Evolutionary conservation across 2,113 vertebrate genomes (phyloP).

Genomic region (Sciurus niger): DNA sequence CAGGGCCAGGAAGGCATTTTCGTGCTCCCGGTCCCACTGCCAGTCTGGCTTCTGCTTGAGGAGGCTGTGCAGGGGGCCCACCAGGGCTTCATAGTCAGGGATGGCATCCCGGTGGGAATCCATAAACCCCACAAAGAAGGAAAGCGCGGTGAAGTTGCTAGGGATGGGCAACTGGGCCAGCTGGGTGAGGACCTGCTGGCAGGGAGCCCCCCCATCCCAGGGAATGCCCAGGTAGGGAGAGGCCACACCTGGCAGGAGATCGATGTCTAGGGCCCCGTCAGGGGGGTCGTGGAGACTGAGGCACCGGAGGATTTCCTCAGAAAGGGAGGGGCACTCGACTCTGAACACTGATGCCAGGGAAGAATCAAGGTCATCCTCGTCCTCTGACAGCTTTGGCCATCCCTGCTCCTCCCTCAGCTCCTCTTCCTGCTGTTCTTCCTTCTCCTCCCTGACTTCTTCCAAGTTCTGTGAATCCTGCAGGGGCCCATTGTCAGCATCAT

Average conservation of each 20-base stretch:
- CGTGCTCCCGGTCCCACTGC: constrained; percentile 77
- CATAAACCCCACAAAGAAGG: constrained; percentile 84
- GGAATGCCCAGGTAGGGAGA: constrained; percentile 71
- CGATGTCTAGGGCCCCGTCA: constrained; percentile 54
- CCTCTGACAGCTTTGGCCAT: fast-evolving
- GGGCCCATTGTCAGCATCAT: not conserved
- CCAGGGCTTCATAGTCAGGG: constrained; percentile 70
- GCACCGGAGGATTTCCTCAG: constrained; percentile 79
- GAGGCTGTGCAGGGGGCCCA: constrained; percentile 77
- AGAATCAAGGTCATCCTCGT: constrained; percentile 33
- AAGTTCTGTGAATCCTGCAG: not conserved
- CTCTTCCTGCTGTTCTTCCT: not conserved
- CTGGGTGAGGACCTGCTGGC: constrained; percentile 77
- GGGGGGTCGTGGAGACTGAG: constrained; percentile 77
- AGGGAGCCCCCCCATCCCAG: constrained; percentile 79
- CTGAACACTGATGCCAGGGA: constrained; percentile 31
- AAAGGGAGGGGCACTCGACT: constrained; percentile 70
- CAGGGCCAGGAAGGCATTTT: constrained; percentile 79
- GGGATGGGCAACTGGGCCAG: constrained; percentile 78
- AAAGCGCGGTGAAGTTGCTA: constrained; percentile 79
- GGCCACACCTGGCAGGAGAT: constrained; percentile 69
- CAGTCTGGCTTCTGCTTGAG: constrained; percentile 82
- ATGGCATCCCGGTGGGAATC: constrained; percentile 80
- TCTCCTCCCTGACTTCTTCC: constrained; percentile 49
- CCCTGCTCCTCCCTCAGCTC: not conserved